Conservation (phyloP, 2,888 invertebrate species). For the Coelinius sp. region DNA sequence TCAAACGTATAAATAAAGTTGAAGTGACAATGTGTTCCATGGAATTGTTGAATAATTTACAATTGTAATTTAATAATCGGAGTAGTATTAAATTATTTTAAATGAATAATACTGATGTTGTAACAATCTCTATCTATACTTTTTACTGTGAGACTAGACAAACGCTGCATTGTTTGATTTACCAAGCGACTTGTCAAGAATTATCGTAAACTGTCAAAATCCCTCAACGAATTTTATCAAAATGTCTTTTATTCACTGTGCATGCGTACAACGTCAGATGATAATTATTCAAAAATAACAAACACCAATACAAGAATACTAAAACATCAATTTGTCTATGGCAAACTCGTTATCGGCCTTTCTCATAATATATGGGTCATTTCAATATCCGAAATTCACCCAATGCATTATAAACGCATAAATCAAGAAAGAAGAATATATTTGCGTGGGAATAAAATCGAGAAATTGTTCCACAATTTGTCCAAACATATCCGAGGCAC, state of each 20-base stretch:
- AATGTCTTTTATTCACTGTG: neutral
- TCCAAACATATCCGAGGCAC: neutral
- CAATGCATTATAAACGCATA: neutral
- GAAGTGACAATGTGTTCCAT: too few relatives aligned
- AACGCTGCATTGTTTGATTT: constrained; percentile 7
- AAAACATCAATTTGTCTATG: constrained; percentile 11
- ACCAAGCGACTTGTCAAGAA: constrained; percentile 29
- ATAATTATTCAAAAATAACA: neutral
- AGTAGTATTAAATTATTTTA: neutral
- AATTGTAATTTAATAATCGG: too few relatives aligned
- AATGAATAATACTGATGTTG: neutral
- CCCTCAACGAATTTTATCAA: constrained; percentile 40
- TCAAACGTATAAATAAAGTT: too few relatives aligned
- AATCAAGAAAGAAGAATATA: neutral
- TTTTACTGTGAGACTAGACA: constrained; percentile 3
- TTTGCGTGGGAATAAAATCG: constrained; percentile 6
- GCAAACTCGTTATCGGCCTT: neutral
- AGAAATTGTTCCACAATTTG: constrained; percentile 23
- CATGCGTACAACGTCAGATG: constrained; percentile 2
- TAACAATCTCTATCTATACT: neutral
- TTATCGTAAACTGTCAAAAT: constrained; percentile 60
- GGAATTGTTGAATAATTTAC: too few relatives aligned
- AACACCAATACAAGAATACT: neutral
- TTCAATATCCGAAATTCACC: neutral
- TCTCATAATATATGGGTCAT: constrained; percentile 2